phyloP scores from a whole-genome alignment of 2,113 vertebrate genomes.

The Sterrhoptilus dennistouni region DNA sequence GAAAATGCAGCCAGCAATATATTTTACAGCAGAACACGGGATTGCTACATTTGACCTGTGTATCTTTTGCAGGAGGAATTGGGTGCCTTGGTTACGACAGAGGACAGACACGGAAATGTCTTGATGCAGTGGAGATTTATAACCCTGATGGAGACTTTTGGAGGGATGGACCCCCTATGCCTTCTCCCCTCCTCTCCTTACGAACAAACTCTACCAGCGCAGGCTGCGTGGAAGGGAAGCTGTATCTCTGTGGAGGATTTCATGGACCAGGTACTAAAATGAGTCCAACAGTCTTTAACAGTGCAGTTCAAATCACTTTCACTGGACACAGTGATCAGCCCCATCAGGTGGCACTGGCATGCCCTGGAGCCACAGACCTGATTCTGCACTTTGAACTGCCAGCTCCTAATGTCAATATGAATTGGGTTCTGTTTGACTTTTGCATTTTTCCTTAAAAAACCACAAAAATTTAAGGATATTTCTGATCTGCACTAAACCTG shows the following conservation, averaged over 20 bases:
- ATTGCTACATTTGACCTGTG: neutral
- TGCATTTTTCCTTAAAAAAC: neutral
- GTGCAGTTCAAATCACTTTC: neutral
- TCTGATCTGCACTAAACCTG: neutral
- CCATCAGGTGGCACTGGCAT: neutral
- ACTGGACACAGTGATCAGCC: neutral
- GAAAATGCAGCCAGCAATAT: neutral
- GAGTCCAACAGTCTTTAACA: neutral
- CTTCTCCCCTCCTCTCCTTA: constrained; percentile 86
- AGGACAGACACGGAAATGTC: constrained; percentile 92
- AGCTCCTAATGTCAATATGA: constrained; percentile 17
- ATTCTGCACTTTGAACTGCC: neutral
- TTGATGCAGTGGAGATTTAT: constrained; percentile 92
- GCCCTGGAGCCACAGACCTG: neutral
- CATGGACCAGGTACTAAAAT: constrained; percentile 86
- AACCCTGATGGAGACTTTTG: constrained; percentile 90
- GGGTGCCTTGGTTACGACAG: constrained; percentile 88
- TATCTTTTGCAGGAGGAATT: constrained; percentile 84
- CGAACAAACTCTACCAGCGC: constrained; percentile 84
- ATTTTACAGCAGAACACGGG: neutral
- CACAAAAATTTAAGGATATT: neutral
- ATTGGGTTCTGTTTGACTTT: neutral
- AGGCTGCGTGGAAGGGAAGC: constrained; percentile 87
- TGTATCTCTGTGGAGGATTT: constrained; percentile 95
- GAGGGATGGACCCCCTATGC: constrained; percentile 88